Conservation (phyloP, 2,797 vertebrate species). For the Micromesistius poutassou region DNA sequence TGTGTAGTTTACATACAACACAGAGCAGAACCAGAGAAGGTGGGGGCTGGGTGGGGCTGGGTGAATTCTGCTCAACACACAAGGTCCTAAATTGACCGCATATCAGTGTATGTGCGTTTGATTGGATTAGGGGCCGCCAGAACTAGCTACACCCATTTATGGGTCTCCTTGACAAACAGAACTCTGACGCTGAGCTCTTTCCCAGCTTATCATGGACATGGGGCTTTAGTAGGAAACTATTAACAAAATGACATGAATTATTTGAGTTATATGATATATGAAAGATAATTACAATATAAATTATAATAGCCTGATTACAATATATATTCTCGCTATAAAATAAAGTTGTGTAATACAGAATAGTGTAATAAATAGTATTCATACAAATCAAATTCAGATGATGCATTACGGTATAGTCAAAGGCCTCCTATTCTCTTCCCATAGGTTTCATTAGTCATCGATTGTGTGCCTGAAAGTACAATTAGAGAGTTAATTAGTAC, state of each 20-base stretch:
- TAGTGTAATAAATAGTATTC: conserved; percentile 29
- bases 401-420: not conserved
- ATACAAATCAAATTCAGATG: not conserved
- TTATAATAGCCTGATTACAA: too few relatives aligned
- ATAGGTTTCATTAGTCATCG: not conserved
- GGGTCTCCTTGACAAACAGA: too few relatives aligned
- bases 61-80: too few relatives aligned
- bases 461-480: not conserved
- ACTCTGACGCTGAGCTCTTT: too few relatives aligned
- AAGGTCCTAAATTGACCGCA: too few relatives aligned
- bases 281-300: not conserved
- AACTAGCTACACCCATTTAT: too few relatives aligned
- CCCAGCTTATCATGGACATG: not conserved
- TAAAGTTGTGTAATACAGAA: not conserved
- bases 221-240: too few relatives aligned
- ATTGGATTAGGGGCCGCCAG: too few relatives aligned
- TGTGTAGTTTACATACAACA: too few relatives aligned
- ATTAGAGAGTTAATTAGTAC: not conserved
- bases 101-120: too few relatives aligned
- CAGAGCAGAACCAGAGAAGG: too few relatives aligned
- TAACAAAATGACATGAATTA: not conserved
- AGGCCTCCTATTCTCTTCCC: not conserved
- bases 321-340: not conserved
- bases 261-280: not conserved
- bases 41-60: too few relatives aligned